These are phyloP conservation scores for Psettodes erumei DNA, from an alignment of 2,113 vertebrate genomes.

Conservation along the genomic window DNA sequence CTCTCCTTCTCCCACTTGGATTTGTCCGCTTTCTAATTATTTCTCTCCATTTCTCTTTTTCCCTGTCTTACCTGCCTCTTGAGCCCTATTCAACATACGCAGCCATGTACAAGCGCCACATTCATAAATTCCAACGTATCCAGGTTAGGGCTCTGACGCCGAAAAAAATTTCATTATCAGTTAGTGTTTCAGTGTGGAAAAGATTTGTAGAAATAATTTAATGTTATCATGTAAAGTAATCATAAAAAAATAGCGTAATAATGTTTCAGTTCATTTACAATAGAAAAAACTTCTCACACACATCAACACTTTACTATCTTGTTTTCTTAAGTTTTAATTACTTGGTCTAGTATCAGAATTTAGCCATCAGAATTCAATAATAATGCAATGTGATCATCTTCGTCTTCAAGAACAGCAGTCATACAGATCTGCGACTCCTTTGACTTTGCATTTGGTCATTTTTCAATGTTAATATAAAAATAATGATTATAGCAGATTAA, in stretches of 20 bases:
- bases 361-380: too few relatives aligned
- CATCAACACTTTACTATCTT: not conserved
- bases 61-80: slow-evolving; percentile 8
- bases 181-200: not conserved
- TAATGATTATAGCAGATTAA: not conserved
- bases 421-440: not conserved
- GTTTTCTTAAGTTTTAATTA: not conserved
- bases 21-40: slow-evolving; percentile 39
- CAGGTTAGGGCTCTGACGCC: not conserved
- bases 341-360: too few relatives aligned
- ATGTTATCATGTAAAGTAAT: not conserved
- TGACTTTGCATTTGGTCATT: not conserved
- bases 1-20: slow-evolving; percentile 24
- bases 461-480: slow-evolving; percentile 4
- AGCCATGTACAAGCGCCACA: not conserved
- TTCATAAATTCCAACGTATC: not conserved
- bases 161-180: not conserved
- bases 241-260: not conserved
- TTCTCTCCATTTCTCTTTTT: slow-evolving; percentile 33
- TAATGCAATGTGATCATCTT: not conserved
- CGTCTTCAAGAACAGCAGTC: not conserved
- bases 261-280: not conserved
- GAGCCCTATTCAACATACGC: too few relatives aligned
- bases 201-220: not conserved
- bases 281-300: not conserved